These are phyloP conservation scores for Lasioglossum lativentre DNA, from an alignment of 2,888 invertebrate species.

Conservation along the genomic window DNA sequence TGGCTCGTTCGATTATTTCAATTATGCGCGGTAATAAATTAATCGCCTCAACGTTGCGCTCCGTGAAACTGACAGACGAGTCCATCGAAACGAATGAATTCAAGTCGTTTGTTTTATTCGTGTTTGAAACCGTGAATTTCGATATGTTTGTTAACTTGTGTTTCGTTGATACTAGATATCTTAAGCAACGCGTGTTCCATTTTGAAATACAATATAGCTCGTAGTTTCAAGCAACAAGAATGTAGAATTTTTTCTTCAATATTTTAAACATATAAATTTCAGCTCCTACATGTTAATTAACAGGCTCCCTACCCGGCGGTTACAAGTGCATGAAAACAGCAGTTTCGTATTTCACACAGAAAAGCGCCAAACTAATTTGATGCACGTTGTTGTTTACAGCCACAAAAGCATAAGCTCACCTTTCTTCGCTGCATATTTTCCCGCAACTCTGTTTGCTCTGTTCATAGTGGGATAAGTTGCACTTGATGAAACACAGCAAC, in stretches of 20 bases:
- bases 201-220: neutral
- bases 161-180: neutral
- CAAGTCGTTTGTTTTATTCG: neutral
- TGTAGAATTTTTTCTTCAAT: neutral
- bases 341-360: neutral
- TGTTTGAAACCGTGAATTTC: neutral
- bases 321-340: neutral
- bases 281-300: neutral
- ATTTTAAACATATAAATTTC: neutral
- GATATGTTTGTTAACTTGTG: no score
- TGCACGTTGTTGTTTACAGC: neutral
- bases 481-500: neutral
- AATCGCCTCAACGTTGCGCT: neutral
- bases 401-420: neutral
- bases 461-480: neutral
- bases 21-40: slow-evolving; percentile 40
- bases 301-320: neutral
- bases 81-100: neutral
- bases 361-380: neutral
- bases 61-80: slow-evolving; percentile 17
- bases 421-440: neutral
- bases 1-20: slow-evolving; percentile 25
- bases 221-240: neutral
- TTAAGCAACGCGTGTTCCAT: neutral
- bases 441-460: neutral